Evolutionary conservation across 1,140 invertebrate species (phyloP).

Genomic region (Aphaenogaster floridana): DNA sequence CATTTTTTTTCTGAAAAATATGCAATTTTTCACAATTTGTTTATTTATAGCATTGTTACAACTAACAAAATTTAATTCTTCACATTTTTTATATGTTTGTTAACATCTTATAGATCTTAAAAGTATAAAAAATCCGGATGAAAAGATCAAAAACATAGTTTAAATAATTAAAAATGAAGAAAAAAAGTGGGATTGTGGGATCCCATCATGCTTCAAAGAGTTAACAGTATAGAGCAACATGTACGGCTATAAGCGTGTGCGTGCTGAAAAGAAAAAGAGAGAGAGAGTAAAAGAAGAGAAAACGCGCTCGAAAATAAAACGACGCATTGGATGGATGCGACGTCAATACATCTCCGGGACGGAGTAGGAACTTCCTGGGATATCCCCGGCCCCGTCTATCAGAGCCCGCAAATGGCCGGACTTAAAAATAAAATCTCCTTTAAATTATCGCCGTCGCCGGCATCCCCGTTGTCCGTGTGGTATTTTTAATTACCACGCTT

Average conservation of each 20-base stretch:
- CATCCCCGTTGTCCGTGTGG: slow-evolving; percentile 22
- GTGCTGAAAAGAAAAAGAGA: slow-evolving; percentile 12
- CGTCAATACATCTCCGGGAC: slow-evolving; percentile 35
- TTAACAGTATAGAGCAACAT: too few species aligned
- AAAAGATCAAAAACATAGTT: too few species aligned
- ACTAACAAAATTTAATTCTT: too few species aligned
- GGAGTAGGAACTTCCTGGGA: slow-evolving; percentile 19
- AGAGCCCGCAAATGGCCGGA: slow-evolving; percentile 23
- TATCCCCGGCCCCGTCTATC: slow-evolving; percentile 27
- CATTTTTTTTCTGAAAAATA: too few species aligned
- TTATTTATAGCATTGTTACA: too few species aligned
- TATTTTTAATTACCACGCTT: slow-evolving; percentile 60
- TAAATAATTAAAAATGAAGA: too few species aligned
- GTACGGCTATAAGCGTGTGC: not conserved
- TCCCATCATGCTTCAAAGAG: too few species aligned
- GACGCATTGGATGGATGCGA: slow-evolving; percentile 23
- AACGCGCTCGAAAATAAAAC: not conserved
- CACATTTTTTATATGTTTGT: too few species aligned
- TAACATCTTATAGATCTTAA: too few species aligned
- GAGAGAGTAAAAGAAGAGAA: not conserved
- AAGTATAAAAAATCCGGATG: too few species aligned
- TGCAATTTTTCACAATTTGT: too few species aligned
- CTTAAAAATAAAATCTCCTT: slow-evolving; percentile 57
- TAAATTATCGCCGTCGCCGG: slow-evolving; percentile 48
- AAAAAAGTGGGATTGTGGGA: too few species aligned